Conservation (phyloP, 2,888 invertebrate genomes). For the Limnephilus rhombicus region DNA sequence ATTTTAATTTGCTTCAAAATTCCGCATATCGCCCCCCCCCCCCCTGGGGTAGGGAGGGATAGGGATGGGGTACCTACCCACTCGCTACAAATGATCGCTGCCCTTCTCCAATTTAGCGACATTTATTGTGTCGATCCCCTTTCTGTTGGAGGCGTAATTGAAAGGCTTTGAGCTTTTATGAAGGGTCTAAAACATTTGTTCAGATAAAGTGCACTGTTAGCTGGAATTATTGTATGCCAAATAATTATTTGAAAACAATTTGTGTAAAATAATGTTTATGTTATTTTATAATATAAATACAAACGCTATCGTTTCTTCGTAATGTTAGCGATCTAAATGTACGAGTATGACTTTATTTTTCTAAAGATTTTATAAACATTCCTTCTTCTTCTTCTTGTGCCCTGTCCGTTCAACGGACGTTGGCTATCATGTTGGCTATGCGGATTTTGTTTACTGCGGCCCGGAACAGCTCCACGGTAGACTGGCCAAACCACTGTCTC, state of each 20-base stretch:
- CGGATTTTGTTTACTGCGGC: too few species aligned
- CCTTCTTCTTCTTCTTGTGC: too few species aligned
- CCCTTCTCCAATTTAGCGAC: slow-evolving; percentile 56
- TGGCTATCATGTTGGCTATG: too few species aligned
- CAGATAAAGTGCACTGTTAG: slow-evolving; percentile 31
- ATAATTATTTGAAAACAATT: neutral
- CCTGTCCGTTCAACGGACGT: too few species aligned
- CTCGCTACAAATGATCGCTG: slow-evolving; percentile 50
- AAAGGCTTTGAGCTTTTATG: slow-evolving; percentile 45
- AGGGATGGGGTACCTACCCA: slow-evolving; percentile 17
- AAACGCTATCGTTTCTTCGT: too few species aligned
- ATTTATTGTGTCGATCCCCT: slow-evolving; percentile 55
- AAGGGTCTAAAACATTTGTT: slow-evolving; percentile 43
- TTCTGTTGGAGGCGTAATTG: slow-evolving; percentile 58
- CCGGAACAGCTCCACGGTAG: too few species aligned
- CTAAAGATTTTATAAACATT: too few species aligned
- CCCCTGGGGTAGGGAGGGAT: too few species aligned
- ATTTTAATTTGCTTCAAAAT: neutral
- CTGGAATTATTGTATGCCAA: neutral
- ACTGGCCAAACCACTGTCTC: too few species aligned
- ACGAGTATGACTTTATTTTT: too few species aligned
- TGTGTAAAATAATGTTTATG: neutral
- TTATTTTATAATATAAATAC: neutral
- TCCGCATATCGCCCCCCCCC: too few species aligned
- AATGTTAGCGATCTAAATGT: too few species aligned